phyloP scores from a whole-genome alignment of 2,797 vertebrate genomes.

The Acanthis flammea region DNA sequence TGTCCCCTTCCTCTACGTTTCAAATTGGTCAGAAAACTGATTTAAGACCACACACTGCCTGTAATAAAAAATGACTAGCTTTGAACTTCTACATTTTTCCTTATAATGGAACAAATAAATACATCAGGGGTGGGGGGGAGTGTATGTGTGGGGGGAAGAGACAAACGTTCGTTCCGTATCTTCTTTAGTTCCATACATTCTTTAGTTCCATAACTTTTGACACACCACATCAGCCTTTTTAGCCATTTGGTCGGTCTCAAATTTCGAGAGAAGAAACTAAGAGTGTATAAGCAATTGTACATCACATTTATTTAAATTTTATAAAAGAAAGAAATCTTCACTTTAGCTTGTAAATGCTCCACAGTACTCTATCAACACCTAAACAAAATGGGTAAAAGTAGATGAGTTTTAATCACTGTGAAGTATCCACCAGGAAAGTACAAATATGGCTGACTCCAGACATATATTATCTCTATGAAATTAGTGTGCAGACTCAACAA shows the following conservation, averaged over 20 bases:
- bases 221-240: not conserved
- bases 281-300: not conserved
- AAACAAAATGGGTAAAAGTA: not conserved
- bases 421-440: not conserved
- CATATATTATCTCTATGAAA: not conserved
- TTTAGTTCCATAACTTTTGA: not conserved
- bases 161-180: not conserved
- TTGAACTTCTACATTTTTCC: not conserved
- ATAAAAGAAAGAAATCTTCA: not conserved
- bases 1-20: not conserved
- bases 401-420: not conserved
- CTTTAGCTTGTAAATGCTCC: not conserved
- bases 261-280: rapidly evolving
- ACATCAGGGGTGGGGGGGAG: rapidly evolving
- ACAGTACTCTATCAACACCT: not conserved
- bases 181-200: not conserved
- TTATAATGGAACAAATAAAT: not conserved
- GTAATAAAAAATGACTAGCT: not conserved
- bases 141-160: rapidly evolving
- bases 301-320: not conserved
- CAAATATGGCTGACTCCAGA: not conserved
- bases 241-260: not conserved
- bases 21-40: not conserved
- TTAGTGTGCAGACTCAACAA: not conserved
- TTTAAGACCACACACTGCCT: not conserved